phyloP scores from a whole-genome alignment of 2,113 vertebrate genomes.

The Lasiurus borealis region DNA sequence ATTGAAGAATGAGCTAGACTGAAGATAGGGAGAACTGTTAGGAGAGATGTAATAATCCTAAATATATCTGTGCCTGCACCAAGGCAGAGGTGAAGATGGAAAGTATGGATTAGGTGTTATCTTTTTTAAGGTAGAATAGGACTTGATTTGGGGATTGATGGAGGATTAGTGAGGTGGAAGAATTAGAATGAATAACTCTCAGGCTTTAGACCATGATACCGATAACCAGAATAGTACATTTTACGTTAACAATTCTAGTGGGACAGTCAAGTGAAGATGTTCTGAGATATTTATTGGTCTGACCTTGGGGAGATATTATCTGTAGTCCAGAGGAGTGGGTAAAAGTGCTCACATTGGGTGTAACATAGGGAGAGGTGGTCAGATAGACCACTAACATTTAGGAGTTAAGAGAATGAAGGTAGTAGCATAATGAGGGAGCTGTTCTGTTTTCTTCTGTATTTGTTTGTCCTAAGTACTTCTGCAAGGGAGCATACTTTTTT shows the following conservation, averaged over 20 bases:
- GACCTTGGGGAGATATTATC: neutral
- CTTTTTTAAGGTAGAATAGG: neutral
- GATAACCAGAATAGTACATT: conserved; percentile 6
- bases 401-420: neutral
- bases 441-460: neutral
- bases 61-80: neutral
- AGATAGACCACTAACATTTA: neutral
- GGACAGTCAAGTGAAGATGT: neutral
- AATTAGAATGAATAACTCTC: neutral
- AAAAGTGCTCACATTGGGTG: neutral
- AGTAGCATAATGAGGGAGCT: neutral
- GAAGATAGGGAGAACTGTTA: neutral
- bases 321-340: neutral
- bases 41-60: neutral
- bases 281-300: neutral
- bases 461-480: conserved; percentile 25
- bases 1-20: neutral
- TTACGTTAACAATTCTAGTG: conserved; percentile 22
- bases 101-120: neutral
- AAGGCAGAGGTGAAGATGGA: neutral
- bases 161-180: neutral
- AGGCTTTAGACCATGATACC: neutral
- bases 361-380: neutral
- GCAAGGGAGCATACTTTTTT: neutral
- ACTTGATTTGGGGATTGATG: conserved; percentile 13